A percentile compares a stretch with the other conserved stretches of the same genome.
These are phyloP conservation scores for Dolichomitus sp. DNA, from an alignment of 2,888 invertebrate species.

Conservation along the genomic window DNA sequence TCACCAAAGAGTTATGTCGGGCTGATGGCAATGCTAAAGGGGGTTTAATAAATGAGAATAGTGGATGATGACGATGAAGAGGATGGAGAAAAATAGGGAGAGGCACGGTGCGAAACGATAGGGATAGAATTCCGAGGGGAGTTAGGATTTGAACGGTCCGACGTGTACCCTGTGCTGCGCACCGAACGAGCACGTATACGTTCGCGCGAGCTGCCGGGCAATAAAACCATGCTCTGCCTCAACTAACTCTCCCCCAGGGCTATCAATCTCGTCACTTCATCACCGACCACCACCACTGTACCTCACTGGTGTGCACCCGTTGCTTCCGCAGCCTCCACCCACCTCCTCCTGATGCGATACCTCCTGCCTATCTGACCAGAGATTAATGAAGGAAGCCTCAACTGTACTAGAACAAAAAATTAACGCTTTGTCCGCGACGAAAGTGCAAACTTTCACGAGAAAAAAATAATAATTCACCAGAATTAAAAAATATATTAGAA, in stretches of 20 bases:
- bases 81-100: conserved; percentile 36
- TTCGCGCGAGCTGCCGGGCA: conserved; percentile 69
- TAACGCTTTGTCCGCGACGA: conserved; percentile 55
- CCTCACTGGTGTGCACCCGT: conserved; percentile 23
- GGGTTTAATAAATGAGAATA: conserved; percentile 66
- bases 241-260: conserved; percentile 73
- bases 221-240: conserved; percentile 81
- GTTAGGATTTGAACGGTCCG: conserved; percentile 69
- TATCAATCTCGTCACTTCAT: conserved; percentile 78
- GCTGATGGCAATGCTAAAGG: conserved; percentile 23
- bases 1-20: neutral
- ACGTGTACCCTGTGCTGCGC: conserved; percentile 59
- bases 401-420: conserved; percentile 55
- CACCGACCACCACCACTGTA: conserved; percentile 44
- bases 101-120: conserved; percentile 52
- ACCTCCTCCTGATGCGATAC: conserved; percentile 15
- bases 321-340: conserved; percentile 1
- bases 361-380: conserved; percentile 44
- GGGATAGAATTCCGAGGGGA: conserved; percentile 57
- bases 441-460: conserved; percentile 45
- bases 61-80: conserved; percentile 54
- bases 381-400: conserved; percentile 72
- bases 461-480: neutral
- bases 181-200: conserved; percentile 67
- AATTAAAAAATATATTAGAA: conserved; percentile 8